Evolutionary conservation across 2,888 invertebrate species (phyloP).

Genomic region (Halictus ligatus): DNA sequence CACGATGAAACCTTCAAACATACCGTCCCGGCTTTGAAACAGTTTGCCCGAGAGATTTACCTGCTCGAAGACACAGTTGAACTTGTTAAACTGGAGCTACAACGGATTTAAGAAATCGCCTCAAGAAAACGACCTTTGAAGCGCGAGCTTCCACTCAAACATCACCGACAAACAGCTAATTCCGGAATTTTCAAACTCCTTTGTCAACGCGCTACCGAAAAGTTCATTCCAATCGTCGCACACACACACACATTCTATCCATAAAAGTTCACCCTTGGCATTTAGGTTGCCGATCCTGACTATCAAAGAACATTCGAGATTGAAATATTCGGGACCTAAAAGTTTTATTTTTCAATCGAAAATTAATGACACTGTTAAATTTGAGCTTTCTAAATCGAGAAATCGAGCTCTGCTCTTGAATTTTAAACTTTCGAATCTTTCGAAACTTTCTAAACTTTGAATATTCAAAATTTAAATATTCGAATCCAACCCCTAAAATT

Average conservation of each 20-base stretch:
- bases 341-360: too few species aligned
- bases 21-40: not conserved
- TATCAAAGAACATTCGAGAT: too few species aligned
- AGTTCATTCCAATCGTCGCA: not conserved
- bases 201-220: not conserved
- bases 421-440: too few species aligned
- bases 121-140: not conserved
- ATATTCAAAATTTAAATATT: too few species aligned
- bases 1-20: constrained; percentile 24
- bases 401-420: too few species aligned
- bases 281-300: not conserved
- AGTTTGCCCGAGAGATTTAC: constrained; percentile 11
- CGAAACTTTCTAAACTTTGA: too few species aligned
- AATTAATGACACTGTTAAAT: too few species aligned
- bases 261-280: not conserved
- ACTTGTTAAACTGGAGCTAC: constrained; percentile 21
- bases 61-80: not conserved
- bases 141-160: not conserved
- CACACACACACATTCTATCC: too few species aligned
- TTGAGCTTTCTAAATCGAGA: too few species aligned
- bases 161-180: not conserved
- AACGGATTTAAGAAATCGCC: not conserved
- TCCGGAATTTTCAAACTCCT: not conserved
- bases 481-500: too few species aligned
- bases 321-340: too few species aligned